Evolutionary conservation across 2,113 vertebrate species (phyloP), one percentile per base, ranked within the genome.

Genomic region (Hippotragus niger): DNA sequence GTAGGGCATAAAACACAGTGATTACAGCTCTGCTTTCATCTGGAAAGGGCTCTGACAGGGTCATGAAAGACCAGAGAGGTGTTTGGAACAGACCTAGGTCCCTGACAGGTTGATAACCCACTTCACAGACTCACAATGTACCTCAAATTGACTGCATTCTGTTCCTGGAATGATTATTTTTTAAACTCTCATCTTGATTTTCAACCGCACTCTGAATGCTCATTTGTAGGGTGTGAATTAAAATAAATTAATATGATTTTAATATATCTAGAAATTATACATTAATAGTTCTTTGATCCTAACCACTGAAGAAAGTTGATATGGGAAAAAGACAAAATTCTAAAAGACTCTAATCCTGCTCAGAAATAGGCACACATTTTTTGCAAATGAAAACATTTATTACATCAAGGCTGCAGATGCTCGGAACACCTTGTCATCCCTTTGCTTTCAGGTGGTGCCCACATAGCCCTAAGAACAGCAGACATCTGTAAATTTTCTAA

Each of bases 1-100:
- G 52, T 40, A 76, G 74, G 57, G 50, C 53, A 92, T 90, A 97
- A 96, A 97, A 90, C 25, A 60, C 27, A 83, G 27, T 95, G 67
- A 97, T 97, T 89, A 94, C 50, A 95, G 89, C 55, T 95, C n/a
- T 86, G 52, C 62, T 97, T 97, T 96, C 91, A 78, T 96, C 94
- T 89, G 53, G 85, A 97, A 97, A 94, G 90, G 45, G 58, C 81
- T 94, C 76, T 74, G 55, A 84, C 62, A 84, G 78, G 96, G 78
- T 94, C 91, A 80, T 25, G 27, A 89, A 84, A 83, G 71, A 96
- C 71, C 91, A 84, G 89, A 96, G 86, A 85, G 47, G 52, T 80
- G n/a, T 82, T 93, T 36, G 8, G 80, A 90, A 95, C 52, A 76
- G 71, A 97, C 95, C 82, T 4, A 33, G 55, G 78, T 96, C 53